Evolutionary conservation across 2,113 vertebrate species (phyloP).

Genomic region (Indicator maculatus): DNA sequence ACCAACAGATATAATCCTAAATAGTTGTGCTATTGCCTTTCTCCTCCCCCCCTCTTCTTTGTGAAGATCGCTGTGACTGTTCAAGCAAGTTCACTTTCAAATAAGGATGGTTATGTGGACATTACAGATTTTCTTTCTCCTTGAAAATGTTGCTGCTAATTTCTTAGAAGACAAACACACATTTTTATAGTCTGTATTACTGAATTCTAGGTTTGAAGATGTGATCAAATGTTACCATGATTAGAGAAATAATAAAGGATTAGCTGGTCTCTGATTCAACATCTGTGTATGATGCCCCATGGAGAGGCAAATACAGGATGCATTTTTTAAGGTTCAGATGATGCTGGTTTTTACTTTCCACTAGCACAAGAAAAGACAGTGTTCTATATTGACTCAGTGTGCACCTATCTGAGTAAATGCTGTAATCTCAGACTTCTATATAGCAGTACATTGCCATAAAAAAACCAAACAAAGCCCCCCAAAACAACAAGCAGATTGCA

Average conservation of each 20-base stretch:
- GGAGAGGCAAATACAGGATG: background rate
- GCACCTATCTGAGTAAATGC: background rate
- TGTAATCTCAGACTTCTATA: background rate
- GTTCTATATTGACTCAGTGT: background rate
- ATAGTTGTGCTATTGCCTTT: background rate
- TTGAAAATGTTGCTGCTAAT: background rate
- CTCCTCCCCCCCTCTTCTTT: background rate
- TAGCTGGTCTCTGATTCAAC: background rate
- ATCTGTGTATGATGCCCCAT: background rate
- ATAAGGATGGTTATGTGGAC: background rate
- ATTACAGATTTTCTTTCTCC: background rate
- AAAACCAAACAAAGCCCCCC: too few relatives aligned
- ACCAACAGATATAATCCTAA: background rate
- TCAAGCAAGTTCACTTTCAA: background rate
- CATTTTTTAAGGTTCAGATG: slow-evolving; percentile 7
- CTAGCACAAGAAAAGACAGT: slow-evolving; percentile 5
- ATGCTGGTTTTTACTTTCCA: slow-evolving; percentile 29
- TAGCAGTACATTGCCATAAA: background rate
- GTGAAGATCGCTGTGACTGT: background rate
- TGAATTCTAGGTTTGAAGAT: background rate
- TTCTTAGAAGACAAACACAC: background rate
- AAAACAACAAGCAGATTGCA: too few relatives aligned
- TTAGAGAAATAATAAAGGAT: background rate
- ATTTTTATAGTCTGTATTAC: background rate
- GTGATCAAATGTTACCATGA: background rate